phyloP scores from a whole-genome alignment of 1,140 invertebrate genomes.

The Sycophila sp. region DNA sequence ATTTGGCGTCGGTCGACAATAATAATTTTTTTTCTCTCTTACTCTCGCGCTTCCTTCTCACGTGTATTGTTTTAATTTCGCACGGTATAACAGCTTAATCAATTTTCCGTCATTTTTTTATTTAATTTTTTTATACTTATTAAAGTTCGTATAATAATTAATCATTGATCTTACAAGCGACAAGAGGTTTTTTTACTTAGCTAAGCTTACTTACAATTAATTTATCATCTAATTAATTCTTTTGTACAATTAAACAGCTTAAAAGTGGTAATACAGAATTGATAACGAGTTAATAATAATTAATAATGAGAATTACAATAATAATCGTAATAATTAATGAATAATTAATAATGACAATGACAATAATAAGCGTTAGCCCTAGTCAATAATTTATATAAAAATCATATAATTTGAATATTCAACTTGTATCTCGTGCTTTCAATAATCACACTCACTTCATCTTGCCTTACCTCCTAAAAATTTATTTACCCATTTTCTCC shows the following conservation, averaged over 20 bases:
- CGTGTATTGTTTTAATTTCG: conserved; percentile 12
- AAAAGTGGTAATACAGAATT: conserved; percentile 46
- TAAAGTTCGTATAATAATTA: conserved; percentile 33
- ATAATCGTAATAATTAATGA: conserved; percentile 41
- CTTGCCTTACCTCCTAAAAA: neutral
- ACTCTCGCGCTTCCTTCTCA: neutral
- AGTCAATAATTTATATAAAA: conserved; percentile 41
- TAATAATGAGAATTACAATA: conserved; percentile 47
- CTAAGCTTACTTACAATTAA: conserved; percentile 39
- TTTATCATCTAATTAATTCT: conserved; percentile 39
- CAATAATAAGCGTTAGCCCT: conserved; percentile 45
- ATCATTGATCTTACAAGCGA: conserved; percentile 35
- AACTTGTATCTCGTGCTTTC: conserved; percentile 27
- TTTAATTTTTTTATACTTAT: conserved; percentile 8
- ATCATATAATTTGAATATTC: conserved; percentile 38
- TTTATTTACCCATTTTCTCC: conserved; percentile 13
- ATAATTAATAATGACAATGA: conserved; percentile 44
- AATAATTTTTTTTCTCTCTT: conserved; percentile 25
- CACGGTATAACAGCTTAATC: conserved; percentile 33
- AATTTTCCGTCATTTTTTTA: conserved; percentile 25
- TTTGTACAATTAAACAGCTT: conserved; percentile 50
- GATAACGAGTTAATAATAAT: conserved; percentile 47
- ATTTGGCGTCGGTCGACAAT: conserved; percentile 39
- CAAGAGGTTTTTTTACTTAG: conserved; percentile 34
- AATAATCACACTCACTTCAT: conserved; percentile 19